phyloP scores from a whole-genome alignment of 2,113 vertebrate genomes.

The Willisornis vidua region DNA sequence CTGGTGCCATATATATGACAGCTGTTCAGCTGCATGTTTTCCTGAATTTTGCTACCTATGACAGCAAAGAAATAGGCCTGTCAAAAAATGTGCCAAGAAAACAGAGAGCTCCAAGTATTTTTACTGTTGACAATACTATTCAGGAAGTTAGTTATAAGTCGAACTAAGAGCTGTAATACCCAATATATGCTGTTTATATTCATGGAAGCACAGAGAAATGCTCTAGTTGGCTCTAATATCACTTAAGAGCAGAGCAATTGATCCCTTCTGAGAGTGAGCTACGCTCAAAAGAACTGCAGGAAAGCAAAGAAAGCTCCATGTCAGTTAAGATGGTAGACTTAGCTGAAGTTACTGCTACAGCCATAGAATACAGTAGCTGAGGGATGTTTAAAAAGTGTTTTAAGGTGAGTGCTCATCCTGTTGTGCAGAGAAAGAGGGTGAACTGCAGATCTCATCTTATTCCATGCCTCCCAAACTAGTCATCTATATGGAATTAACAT shows the following conservation, averaged over 20 bases:
- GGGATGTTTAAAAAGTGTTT: neutral
- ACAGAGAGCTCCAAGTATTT: neutral
- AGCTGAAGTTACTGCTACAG: neutral
- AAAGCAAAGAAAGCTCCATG: neutral
- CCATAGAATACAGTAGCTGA: neutral
- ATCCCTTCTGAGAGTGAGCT: neutral
- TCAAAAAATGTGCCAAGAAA: neutral
- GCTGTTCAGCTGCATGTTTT: neutral
- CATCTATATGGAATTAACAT: neutral
- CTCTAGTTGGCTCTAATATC: neutral
- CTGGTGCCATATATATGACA: neutral
- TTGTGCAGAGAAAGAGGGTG: neutral
- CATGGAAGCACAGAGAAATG: neutral
- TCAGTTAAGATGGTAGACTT: neutral
- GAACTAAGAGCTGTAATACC: neutral
- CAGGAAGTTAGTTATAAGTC: neutral
- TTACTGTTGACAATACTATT: neutral
- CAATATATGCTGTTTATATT: neutral
- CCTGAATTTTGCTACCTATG: conserved; percentile 10
- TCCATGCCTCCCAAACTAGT: neutral
- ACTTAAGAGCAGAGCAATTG: neutral
- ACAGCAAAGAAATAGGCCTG: neutral
- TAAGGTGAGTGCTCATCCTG: neutral
- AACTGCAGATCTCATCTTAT: neutral
- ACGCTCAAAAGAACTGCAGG: neutral